phyloP scores from a whole-genome alignment of 2,113 vertebrate species.

The Vidua macroura region DNA sequence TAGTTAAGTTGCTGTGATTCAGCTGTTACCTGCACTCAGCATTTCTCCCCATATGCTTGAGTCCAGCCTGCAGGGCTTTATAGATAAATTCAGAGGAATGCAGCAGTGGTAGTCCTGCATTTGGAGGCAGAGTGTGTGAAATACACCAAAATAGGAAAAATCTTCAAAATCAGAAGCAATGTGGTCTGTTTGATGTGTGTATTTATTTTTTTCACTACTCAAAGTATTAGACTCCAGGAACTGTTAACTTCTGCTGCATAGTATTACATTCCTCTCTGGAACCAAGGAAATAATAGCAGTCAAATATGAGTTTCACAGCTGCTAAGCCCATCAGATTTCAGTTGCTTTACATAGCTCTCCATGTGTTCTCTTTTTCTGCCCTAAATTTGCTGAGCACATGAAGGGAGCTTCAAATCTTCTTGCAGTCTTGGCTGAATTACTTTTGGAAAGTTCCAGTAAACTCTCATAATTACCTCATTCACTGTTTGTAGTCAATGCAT shows the following conservation, averaged over 20 bases:
- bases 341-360: background rate
- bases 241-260: background rate
- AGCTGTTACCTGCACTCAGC: background rate
- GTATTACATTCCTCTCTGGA: background rate
- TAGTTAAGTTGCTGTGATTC: background rate
- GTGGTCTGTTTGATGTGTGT: background rate
- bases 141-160: background rate
- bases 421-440: background rate
- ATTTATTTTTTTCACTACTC: background rate
- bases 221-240: background rate
- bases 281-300: background rate
- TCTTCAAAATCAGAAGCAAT: background rate
- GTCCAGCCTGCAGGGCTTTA: background rate
- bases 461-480: background rate
- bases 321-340: background rate
- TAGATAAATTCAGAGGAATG: background rate
- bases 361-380: background rate
- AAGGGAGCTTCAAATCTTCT: background rate
- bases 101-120: background rate
- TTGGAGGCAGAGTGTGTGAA: background rate
- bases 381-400: background rate
- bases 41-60: background rate
- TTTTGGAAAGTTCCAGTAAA: conserved; percentile 22
- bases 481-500: background rate
- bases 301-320: background rate